These are phyloP conservation scores for Hydra vulgaris DNA, from an alignment of 30 jellyfish, hydroid and myxozoan species.

Conservation along the genomic window DNA sequence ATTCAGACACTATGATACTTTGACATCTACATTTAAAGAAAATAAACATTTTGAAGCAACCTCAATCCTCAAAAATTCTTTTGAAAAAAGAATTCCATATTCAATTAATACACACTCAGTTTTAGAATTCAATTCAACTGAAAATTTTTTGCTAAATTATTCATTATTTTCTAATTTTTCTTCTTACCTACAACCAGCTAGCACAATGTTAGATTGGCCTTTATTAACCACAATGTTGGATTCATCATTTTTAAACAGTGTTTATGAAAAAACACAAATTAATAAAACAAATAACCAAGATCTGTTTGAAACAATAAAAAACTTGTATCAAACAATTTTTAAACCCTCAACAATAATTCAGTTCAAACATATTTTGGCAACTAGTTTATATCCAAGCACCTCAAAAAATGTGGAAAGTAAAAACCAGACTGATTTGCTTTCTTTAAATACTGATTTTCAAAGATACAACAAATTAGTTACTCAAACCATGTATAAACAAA, in stretches of 20 bases:
- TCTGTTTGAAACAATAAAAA: neutral
- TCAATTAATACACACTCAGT: neutral
- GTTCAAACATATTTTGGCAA: neutral
- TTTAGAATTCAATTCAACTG: neutral
- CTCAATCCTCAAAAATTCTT: neutral
- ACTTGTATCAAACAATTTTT: neutral
- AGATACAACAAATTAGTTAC: neutral
- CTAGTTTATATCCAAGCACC: neutral
- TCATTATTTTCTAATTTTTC: neutral
- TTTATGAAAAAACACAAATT: too few species aligned
- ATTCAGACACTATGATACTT: neutral
- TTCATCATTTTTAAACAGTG: too few species aligned
- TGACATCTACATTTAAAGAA: neutral
- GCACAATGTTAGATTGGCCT: neutral
- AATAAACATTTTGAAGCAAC: too few species aligned
- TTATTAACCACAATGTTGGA: too few species aligned
- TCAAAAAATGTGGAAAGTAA: neutral
- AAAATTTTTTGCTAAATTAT: neutral
- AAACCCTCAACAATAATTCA: neutral
- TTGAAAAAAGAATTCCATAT: neutral
- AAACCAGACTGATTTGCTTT: neutral
- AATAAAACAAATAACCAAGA: neutral
- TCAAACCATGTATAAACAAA: neutral
- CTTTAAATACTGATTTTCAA: neutral
- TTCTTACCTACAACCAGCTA: neutral